A percentile compares a stretch with the other conserved stretches of the same genome.
Conservation (phyloP, 1,140 invertebrate genomes). For the Drosophila aff. region DNA sequence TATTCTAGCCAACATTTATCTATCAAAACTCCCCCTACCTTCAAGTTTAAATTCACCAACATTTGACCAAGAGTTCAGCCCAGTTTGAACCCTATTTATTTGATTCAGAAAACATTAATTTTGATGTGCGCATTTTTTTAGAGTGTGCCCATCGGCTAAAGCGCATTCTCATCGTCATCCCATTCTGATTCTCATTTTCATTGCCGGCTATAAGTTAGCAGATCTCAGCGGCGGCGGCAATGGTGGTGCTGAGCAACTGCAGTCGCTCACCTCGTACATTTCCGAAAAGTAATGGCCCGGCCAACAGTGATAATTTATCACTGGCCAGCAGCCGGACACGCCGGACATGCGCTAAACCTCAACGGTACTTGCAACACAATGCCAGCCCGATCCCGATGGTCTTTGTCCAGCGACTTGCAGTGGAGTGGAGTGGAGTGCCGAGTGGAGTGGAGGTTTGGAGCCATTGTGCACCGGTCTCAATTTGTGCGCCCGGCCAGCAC, state of each 20-base stretch:
- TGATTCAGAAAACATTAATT: neutral
- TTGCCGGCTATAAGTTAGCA: slow-evolving; percentile 67
- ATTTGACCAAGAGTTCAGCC: neutral
- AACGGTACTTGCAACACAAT: slow-evolving; percentile 80
- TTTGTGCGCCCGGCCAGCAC: slow-evolving; percentile 71
- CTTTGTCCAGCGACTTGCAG: slow-evolving; percentile 1
- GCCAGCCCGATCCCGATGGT: slow-evolving; percentile 13
- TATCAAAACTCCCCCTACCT: neutral
- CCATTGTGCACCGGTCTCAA: slow-evolving; percentile 64
- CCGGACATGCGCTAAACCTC: slow-evolving; percentile 66
- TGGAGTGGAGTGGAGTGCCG: slow-evolving; percentile 3
- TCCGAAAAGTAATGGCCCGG: slow-evolving; percentile 78
- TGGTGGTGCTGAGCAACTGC: slow-evolving; percentile 46
- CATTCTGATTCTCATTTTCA: slow-evolving; percentile 64
- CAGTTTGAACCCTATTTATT: slow-evolving; percentile 2
- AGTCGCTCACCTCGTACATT: slow-evolving; percentile 77
- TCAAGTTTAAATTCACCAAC: neutral
- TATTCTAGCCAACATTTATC: neutral
- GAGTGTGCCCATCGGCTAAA: slow-evolving; percentile 52
- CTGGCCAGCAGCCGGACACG: slow-evolving; percentile 79
- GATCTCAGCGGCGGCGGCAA: slow-evolving; percentile 11
- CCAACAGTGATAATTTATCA: slow-evolving; percentile 82
- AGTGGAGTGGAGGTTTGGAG: slow-evolving; percentile 1
- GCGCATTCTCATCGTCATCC: slow-evolving; percentile 65
- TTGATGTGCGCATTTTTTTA: neutral